phyloP scores from a whole-genome alignment of 2,888 invertebrate species.

The Eueremaeus valkanovi region DNA sequence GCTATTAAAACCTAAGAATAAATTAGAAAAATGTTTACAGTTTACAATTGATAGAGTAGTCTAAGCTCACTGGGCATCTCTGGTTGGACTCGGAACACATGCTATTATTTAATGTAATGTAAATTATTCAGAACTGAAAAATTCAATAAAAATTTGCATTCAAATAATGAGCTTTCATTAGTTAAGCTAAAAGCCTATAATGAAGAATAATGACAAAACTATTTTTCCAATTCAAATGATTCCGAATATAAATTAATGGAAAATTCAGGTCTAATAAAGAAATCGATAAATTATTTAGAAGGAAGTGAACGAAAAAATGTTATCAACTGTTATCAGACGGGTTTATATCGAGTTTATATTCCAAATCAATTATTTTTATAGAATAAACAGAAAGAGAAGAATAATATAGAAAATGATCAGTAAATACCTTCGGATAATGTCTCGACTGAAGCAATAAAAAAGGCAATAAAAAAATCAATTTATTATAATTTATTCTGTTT shows the following conservation, averaged over 20 bases:
- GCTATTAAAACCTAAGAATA: too few relatives aligned
- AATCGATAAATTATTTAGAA: not conserved
- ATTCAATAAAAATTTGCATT: conserved; percentile 11
- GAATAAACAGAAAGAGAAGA: not conserved
- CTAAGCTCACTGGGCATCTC: too few relatives aligned
- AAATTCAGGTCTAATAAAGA: not conserved
- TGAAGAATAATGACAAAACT: not conserved
- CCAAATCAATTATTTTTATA: too few relatives aligned
- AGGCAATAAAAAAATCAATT: not conserved
- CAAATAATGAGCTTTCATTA: not conserved
- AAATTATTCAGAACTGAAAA: conserved; percentile 9
- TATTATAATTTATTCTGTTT: not conserved
- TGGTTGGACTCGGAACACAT: too few relatives aligned
- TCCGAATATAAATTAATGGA: not conserved
- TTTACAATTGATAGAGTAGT: too few relatives aligned
- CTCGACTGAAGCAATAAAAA: not conserved
- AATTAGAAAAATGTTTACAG: too few relatives aligned
- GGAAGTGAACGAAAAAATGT: too few relatives aligned
- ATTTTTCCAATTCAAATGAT: not conserved
- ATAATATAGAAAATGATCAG: not conserved
- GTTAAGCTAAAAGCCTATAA: not conserved
- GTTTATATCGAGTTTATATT: not conserved
- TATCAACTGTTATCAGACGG: not conserved
- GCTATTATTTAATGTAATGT: too few relatives aligned
- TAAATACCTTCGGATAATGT: conserved; percentile 21